phyloP scores from a whole-genome alignment of 2,888 invertebrate species.

The Lycocerus yunnanus region DNA sequence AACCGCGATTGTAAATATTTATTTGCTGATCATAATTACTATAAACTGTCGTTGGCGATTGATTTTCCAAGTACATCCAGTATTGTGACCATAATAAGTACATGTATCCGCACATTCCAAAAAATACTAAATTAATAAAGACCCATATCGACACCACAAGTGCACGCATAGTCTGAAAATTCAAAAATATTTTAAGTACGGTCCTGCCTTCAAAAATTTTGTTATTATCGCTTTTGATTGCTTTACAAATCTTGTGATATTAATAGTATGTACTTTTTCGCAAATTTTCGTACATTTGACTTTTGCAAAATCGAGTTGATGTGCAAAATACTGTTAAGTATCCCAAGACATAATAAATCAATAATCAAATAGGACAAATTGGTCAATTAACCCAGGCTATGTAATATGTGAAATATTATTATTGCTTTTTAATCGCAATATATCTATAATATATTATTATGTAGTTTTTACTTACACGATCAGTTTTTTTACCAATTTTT shows the following conservation, averaged over 20 bases:
- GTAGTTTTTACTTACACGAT: neutral
- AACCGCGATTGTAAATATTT: conserved; percentile 53
- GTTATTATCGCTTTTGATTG: neutral
- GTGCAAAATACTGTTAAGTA: neutral
- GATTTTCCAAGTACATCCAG: conserved; percentile 67
- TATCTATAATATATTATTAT: neutral
- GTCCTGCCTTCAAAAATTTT: neutral
- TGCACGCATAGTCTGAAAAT: conserved; percentile 45
- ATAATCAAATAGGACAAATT: neutral
- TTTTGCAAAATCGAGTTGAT: neutral
- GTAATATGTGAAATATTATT: neutral
- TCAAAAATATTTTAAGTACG: neutral
- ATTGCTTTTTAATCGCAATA: neutral
- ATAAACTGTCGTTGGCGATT: conserved; percentile 56
- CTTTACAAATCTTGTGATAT: too few species aligned
- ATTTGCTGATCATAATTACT: conserved; percentile 54
- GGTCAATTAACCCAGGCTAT: neutral
- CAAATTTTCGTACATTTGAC: neutral
- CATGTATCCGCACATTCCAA: conserved; percentile 74
- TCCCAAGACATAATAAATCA: neutral
- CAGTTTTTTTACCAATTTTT: neutral
- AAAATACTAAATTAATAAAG: conserved; percentile 71
- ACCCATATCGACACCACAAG: conserved; percentile 72
- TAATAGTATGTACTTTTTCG: neutral
- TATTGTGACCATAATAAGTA: conserved; percentile 75